phyloP scores from a whole-genome alignment of 2,888 invertebrate species.

The Macroteleia sp. region DNA sequence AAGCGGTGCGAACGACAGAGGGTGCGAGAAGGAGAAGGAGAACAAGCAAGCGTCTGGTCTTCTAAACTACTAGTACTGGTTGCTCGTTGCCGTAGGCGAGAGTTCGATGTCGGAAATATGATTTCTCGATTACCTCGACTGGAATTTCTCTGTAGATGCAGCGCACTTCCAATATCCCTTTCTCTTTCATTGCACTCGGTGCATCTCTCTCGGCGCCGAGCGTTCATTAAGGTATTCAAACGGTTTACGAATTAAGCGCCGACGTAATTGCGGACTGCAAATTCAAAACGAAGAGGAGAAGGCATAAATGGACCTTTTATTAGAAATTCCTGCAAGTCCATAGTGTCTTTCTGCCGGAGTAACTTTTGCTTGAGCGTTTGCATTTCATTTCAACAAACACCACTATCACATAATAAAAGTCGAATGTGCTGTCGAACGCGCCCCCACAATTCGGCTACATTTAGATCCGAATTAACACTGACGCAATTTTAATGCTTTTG shows the following conservation, averaged over 20 bases:
- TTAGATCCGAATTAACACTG: slow-evolving; percentile 30
- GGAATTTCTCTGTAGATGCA: slow-evolving; percentile 65
- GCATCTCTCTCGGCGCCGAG: slow-evolving; percentile 22
- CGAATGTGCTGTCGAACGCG: slow-evolving; percentile 21
- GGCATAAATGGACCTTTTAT: slow-evolving; percentile 58
- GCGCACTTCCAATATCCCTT: slow-evolving; percentile 58
- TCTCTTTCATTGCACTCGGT: slow-evolving; percentile 35
- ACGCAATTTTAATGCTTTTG: slow-evolving; percentile 6
- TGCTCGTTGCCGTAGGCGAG: slow-evolving; percentile 40
- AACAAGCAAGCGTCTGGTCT: slow-evolving; percentile 24
- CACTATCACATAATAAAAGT: slow-evolving; percentile 23
- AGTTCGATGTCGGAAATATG: slow-evolving; percentile 68
- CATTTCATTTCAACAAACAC: slow-evolving; percentile 51
- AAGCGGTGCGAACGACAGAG: neutral
- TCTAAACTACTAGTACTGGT: slow-evolving; percentile 29
- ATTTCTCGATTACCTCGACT: slow-evolving; percentile 68
- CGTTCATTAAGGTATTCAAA: slow-evolving; percentile 72
- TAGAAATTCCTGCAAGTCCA: slow-evolving; percentile 56
- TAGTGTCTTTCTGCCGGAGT: slow-evolving; percentile 44
- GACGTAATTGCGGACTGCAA: slow-evolving; percentile 70
- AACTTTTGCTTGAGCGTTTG: slow-evolving; percentile 33
- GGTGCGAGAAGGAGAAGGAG: neutral
- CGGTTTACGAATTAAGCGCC: slow-evolving; percentile 73
- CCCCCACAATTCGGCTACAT: slow-evolving; percentile 3
- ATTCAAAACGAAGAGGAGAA: slow-evolving; percentile 67